Base-by-base conservation (phyloP, 1,140 invertebrate genomes). In the Zaprionus inermis region DNA sequence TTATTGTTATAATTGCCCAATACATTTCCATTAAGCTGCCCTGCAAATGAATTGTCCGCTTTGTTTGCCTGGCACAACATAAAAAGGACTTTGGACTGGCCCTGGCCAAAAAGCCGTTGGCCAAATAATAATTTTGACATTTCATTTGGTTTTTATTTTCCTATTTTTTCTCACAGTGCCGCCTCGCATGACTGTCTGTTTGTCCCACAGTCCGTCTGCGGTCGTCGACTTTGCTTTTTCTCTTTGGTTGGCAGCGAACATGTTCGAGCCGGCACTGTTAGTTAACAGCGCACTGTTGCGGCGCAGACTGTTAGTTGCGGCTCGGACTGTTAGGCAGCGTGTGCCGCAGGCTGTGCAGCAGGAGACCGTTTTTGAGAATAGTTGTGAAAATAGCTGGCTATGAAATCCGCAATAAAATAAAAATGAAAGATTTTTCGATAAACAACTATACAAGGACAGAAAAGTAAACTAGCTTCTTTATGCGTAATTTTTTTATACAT, bases 1-100 rank as follows among this genome's bases (percentile, higher is more conserved):
- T 18, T 57, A 16, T 34, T 38, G 24, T 63, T 36, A 5, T 44
- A 44, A 77, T 63, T 78, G 68, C 57, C 67, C 72, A 76, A 80
- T 66, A 44, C 32, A 52, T 36, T 71, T 22, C 52, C 51, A 61
- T 56, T 74, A 60, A 54, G 6, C 38, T 44, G 38, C 6, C 51
- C 51, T 65, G 74, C 41, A 69, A 81, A 78, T 81, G 58, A 78
- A 81, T 65, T 81, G 70, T 41, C 36, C 57, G 28, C 32, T 36
- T 57, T 64, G 58, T 49, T 34, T 28, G 3, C 0, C 1, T 28
- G 24, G 24, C 16, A 4, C 18, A 12, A 14, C n/a, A 30, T 11
- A n/a, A 38, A 49, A 49, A 49, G 16, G 10, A 22, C 9, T 49
- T 20, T 52, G 28, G 12, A 0, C 14, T 18, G 32, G 68, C 52